A percentile compares a stretch with the other conserved stretches of the same genome.
These are phyloP conservation scores for Philopotamus ludificatus DNA, from an alignment of 1,140 invertebrate genomes.

Conservation along the genomic window DNA sequence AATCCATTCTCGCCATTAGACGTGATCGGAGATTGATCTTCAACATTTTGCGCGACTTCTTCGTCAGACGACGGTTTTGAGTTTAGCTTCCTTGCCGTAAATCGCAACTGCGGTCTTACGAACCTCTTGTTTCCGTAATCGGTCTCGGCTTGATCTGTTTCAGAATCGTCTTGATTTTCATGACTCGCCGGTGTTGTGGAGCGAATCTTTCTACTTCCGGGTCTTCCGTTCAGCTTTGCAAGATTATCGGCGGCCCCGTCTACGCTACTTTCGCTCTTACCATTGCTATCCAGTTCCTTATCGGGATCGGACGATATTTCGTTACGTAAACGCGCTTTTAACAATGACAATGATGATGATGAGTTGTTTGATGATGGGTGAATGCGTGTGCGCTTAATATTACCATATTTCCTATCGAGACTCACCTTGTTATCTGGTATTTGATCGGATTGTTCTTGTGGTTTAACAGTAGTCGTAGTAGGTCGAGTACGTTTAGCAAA, in stretches of 20 bases:
- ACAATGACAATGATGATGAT: slow-evolving; percentile 44
- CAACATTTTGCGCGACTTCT: slow-evolving; percentile 10
- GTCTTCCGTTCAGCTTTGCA: slow-evolving; percentile 25
- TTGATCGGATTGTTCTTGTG: slow-evolving; percentile 42
- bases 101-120: slow-evolving; percentile 27
- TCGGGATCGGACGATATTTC: slow-evolving; percentile 49
- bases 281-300: slow-evolving; percentile 7
- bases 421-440: slow-evolving; percentile 54
- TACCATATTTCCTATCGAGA: slow-evolving; percentile 55
- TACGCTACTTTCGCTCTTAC: slow-evolving; percentile 26
- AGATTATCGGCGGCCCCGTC: slow-evolving; percentile 43
- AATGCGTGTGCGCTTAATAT: slow-evolving; percentile 50
- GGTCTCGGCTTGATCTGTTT: not conserved
- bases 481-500: slow-evolving; percentile 40
- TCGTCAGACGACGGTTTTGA: slow-evolving; percentile 3
- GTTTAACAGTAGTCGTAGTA: slow-evolving; percentile 47
- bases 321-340: slow-evolving; percentile 38
- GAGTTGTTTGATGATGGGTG: slow-evolving; percentile 50
- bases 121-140: slow-evolving; percentile 38
- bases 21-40: not conserved
- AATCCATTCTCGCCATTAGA: slow-evolving; percentile 23
- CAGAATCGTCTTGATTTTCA: slow-evolving; percentile 43
- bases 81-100: slow-evolving; percentile 9
- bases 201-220: slow-evolving; percentile 47
- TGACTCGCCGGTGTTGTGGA: slow-evolving; percentile 54